Evolutionary conservation across 2,888 invertebrate species (phyloP), one percentile per base, ranked within the genome.

Genomic region (Caenorhabditis zanzibari): DNA sequence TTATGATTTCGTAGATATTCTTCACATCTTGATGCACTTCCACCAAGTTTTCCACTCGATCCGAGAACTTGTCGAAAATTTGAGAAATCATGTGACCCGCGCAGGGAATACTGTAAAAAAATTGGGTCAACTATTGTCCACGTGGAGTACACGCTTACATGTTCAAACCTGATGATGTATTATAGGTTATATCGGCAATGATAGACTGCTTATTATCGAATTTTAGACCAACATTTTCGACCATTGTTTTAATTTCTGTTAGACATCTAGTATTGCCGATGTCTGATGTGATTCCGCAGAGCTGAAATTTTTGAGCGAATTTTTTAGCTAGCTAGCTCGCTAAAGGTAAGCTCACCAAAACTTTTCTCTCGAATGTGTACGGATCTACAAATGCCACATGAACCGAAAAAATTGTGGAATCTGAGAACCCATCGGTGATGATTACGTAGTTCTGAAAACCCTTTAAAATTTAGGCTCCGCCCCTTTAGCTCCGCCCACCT

Each of bases 81-180:
- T 12, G 44, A 49, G 24, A n/a, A 1, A 64, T 47, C 0, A 9
- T 10, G 32, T n/a, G 9, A n/a, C 64, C 64, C 3, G 64, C 24
- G 12, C 64, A 64, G 1, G 44, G 63, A 12, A 63, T 26, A 16
- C 63, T 63, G 63, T n/a, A 47, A 64, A 16, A 26, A 26, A 24
- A 54, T 12, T 54, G 3, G 26, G 10, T 7, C 22, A 44, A 9
- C 14, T 9, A n/a, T n/a, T n/a, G n/a, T n/a, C n/a, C n/a, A n/a
- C n/a, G n/a, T n/a, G n/a, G n/a, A n/a, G n/a, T n/a, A n/a, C n/a
- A n/a, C n/a, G n/a, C n/a, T n/a, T n/a, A n/a, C n/a, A n/a, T n/a
- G n/a, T n/a, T n/a, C n/a, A n/a, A n/a, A n/a, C n/a, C n/a, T n/a
- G n/a, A n/a, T n/a, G n/a, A n/a, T n/a, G n/a, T n/a, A n/a, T n/a